phyloP scores from a whole-genome alignment of 2,888 invertebrate species.

The Cantharis lateralis region DNA sequence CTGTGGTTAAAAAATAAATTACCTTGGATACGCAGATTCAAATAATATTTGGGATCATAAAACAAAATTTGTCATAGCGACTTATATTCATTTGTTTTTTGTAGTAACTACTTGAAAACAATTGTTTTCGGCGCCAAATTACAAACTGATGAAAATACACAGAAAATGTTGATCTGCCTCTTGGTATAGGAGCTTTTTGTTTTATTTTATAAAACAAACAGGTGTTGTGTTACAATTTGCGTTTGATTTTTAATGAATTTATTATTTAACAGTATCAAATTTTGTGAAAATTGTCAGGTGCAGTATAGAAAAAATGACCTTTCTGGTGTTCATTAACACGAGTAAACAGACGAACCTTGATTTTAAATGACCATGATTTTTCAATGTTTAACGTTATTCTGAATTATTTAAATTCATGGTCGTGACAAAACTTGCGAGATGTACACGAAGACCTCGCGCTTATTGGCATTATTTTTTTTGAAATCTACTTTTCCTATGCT shows the following conservation, averaged over 20 bases:
- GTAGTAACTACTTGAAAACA: too few relatives aligned
- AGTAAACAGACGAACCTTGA: constrained; percentile 1
- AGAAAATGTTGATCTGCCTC: background rate
- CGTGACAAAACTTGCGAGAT: background rate
- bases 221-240: background rate
- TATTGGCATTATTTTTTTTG: background rate
- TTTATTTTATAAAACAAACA: background rate
- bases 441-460: background rate
- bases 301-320: background rate
- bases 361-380: constrained; percentile 2
- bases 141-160: too few relatives aligned
- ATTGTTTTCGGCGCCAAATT: too few relatives aligned
- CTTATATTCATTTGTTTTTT: too few relatives aligned
- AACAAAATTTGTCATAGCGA: too few relatives aligned
- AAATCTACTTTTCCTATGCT: background rate
- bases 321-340: background rate
- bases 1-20: too few relatives aligned
- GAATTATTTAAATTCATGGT: constrained; percentile 2
- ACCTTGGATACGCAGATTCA: too few relatives aligned
- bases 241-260: background rate
- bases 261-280: background rate
- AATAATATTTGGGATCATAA: too few relatives aligned
- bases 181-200: background rate
- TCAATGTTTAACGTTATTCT: constrained; percentile 1
- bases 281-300: background rate